Base-by-base conservation (phyloP, 1,140 invertebrate genomes). In the Drosophila orosa region DNA sequence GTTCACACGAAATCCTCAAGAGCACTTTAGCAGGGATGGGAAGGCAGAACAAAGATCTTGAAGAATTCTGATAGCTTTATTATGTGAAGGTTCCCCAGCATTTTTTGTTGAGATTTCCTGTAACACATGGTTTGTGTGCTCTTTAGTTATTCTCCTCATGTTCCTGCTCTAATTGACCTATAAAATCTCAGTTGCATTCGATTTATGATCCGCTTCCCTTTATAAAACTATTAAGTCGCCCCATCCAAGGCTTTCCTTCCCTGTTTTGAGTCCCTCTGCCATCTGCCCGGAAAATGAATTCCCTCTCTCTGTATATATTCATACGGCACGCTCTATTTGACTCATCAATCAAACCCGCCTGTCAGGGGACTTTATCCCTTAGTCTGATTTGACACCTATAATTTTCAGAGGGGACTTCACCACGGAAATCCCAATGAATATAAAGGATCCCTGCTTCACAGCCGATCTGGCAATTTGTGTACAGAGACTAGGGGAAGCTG, bases 301-400 rank as follows among this genome's bases (percentile, higher is more conserved):
- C 74, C 78, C 82, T 82, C 50, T 33, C 19, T 29, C 25, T 9
- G 9, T 48, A 2, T 0, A n/a, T 54, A 87, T 87, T 86, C 65
- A 82, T 86, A 54, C 50, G 61, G 82, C 82, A 86, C 82, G 82
- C 83, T 82, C 74, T 87, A 86, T 85, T 84, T 67, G 73, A 66
- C 73, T 80, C 80, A 84, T 84, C 80, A 84, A 84, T 84, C 80
- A 84, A 84, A 77, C 57, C 37, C 33, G 59, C 31, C 54, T 69
- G 67, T 45, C 56, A 66, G 44, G 22, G 50, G 29, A 62, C 52
- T 63, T 60, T 44, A 74, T 85, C 48, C 82, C 82, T 66, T 78
- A 65, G 57, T 60, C 57, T 35, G 61, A 67, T 69, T 85, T 85
- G 69, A 87, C 82, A 86, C 82, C 82, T 82, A 81, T 35, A 45